These are phyloP conservation scores for Diachasmimorpha longicaudata DNA, from an alignment of 1,140 invertebrate species.

Conservation along the genomic window DNA sequence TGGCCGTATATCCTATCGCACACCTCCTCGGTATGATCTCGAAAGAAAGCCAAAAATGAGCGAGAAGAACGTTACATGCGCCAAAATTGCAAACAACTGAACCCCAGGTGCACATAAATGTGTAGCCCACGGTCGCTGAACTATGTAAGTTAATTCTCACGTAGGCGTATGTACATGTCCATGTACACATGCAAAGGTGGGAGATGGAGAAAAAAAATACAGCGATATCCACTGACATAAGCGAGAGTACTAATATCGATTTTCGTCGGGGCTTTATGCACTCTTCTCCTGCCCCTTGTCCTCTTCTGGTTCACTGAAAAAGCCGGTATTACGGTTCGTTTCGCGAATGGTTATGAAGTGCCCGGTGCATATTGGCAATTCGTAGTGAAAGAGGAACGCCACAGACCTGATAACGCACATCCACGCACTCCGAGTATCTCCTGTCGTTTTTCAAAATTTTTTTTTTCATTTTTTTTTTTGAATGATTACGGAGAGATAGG, in stretches of 20 bases:
- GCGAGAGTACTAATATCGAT: not conserved
- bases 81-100: conserved; percentile 30
- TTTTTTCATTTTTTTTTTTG: not conserved
- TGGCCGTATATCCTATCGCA: not conserved
- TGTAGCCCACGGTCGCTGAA: conserved; percentile 13
- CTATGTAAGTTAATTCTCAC: not conserved
- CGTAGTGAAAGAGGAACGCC: not conserved
- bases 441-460: not conserved
- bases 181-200: not conserved
- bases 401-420: not conserved
- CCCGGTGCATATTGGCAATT: not conserved
- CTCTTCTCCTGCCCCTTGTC: not conserved
- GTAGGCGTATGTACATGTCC: not conserved
- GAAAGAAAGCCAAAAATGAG: not conserved
- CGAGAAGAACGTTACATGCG: not conserved
- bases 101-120: conserved; percentile 27
- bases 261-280: not conserved
- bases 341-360: conserved; percentile 14
- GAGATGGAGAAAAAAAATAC: not conserved
- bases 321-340: conserved; percentile 11
- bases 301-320: conserved; percentile 5
- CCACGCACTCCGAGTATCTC: conserved; percentile 2
- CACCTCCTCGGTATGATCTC: not conserved
- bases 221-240: not conserved
- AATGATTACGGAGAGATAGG: too few relatives aligned